Evolutionary conservation across 1,140 invertebrate species (phyloP), one percentile per base, ranked within the genome.

Genomic region (Ips typographus): DNA sequence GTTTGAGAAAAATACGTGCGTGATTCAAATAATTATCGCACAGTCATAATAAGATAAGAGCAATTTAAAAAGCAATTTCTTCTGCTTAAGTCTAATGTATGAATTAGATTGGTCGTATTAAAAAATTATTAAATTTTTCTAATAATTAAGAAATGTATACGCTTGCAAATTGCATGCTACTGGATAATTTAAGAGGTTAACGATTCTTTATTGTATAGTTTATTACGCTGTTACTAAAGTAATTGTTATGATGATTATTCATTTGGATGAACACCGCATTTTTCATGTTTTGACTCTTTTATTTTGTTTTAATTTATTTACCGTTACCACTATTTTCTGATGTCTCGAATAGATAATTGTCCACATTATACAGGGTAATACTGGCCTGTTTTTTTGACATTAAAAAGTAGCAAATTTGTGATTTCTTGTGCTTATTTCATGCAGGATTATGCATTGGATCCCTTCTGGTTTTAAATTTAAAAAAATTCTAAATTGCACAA

Each of bases 81-180:
- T 56, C 53, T 56, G 53, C 38, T 56, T 38, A 56, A 56, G 38
- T 59, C 57, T 59, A 40, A 40, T 42, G 57, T 59, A 41, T 59
- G 8, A n/a, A 59, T 38, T 55, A 55, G 52, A n/a, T 6, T 38
- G 37, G 8, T 4, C 38, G 42, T 59, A 59, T 59, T 59, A 59
- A 8, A 59, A 59, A 59, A 36, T 36, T 7, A 36, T 36, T 56
- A 56, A 37, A 56, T 7, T 36, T 40, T 59, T 59, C 57, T 39
- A 36, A 40, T 38, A 59, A 59, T 59, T 59, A 59, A 59, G 57
- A 39, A 42, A 59, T 40, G 44, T 49, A 8, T 22, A 3, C 22
- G 53, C 53, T 56, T 56, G 53, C 53, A 56, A 59, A 59, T 59
- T 59, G 57, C 57, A 59, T 59, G 57, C 57, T 59, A 59, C 57